Evolutionary conservation across 2,888 invertebrate species (phyloP).

Genomic region (Dysmachus trigonus): DNA sequence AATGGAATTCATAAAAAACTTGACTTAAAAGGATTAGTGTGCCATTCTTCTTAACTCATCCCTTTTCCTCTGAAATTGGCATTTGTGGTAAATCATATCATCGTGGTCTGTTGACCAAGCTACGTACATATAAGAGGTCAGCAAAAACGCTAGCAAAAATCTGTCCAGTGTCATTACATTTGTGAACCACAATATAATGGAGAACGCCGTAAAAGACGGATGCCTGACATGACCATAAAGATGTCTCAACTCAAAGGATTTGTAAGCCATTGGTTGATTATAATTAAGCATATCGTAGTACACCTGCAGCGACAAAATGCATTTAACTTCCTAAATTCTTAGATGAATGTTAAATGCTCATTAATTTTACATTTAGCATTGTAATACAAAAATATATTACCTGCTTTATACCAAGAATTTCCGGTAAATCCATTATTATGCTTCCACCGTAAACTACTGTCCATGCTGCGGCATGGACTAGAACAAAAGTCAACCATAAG

Average conservation of each 20-base stretch:
- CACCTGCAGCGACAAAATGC: constrained; percentile 57
- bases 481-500: constrained; percentile 66
- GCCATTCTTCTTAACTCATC: constrained; percentile 59
- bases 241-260: constrained; percentile 67
- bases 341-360: neutral
- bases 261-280: constrained; percentile 66
- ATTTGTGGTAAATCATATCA: constrained; percentile 68
- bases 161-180: constrained; percentile 73
- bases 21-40: neutral
- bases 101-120: constrained; percentile 70
- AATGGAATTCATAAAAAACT: too few relatives aligned
- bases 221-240: constrained; percentile 70
- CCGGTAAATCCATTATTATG: constrained; percentile 71
- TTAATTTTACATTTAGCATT: neutral
- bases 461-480: constrained; percentile 68
- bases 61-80: constrained; percentile 66
- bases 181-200: constrained; percentile 68
- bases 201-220: constrained; percentile 70
- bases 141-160: constrained; percentile 66
- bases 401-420: constrained; percentile 71
- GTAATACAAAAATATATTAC: constrained; percentile 54
- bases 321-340: neutral
- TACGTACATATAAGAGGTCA: constrained; percentile 69
- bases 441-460: constrained; percentile 70
- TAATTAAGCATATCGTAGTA: constrained; percentile 68